phyloP scores from a whole-genome alignment of 1,140 invertebrate genomes.

The Glossosoma conforme region DNA sequence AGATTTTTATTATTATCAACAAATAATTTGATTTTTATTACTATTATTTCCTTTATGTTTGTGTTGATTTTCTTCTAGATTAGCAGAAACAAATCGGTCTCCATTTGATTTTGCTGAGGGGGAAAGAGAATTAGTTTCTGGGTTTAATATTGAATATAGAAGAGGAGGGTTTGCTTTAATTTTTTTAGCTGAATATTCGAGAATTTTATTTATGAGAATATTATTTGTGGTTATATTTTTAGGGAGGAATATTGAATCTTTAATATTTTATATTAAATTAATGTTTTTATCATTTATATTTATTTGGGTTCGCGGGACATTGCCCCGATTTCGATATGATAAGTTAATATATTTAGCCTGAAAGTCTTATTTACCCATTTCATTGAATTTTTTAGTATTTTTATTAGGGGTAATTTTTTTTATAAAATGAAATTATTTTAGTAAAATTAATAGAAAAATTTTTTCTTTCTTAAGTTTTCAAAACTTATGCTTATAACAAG shows the following conservation, averaged over 20 bases:
- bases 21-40: constrained; percentile 48
- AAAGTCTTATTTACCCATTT: constrained; percentile 50
- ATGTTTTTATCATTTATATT: constrained; percentile 50
- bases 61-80: constrained; percentile 53
- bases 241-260: constrained; percentile 38
- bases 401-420: constrained; percentile 39
- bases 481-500: constrained; percentile 58
- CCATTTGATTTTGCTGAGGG: constrained; percentile 76
- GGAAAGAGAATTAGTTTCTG: constrained; percentile 69
- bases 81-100: constrained; percentile 68
- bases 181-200: constrained; percentile 67
- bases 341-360: constrained; percentile 56
- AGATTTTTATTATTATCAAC: constrained; percentile 39
- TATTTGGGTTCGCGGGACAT: constrained; percentile 53
- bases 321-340: constrained; percentile 57
- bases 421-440: constrained; percentile 30
- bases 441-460: constrained; percentile 51
- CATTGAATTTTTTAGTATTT: constrained; percentile 51
- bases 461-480: constrained; percentile 60
- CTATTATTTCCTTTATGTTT: constrained; percentile 49
- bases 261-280: constrained; percentile 50
- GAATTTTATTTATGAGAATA: constrained; percentile 63
- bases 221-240: constrained; percentile 53
- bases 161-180: constrained; percentile 63
- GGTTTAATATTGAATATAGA: constrained; percentile 71